phyloP scores from a whole-genome alignment of 2,888 invertebrate genomes.

The Antheraea yamamai region DNA sequence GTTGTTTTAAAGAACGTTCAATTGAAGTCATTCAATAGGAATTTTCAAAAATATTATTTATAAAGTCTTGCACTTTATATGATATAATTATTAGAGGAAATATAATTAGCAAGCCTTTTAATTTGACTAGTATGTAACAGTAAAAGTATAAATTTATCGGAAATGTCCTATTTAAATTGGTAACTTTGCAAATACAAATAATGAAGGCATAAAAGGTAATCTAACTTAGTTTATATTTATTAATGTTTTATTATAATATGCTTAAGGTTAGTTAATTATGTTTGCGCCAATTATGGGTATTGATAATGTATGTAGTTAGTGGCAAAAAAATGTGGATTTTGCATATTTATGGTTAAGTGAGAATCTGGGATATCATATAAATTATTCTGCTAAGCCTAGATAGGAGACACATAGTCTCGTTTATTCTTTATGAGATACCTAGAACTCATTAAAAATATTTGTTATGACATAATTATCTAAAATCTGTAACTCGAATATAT shows the following conservation, averaged over 20 bases:
- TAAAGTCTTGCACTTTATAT: neutral
- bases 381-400: neutral
- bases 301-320: neutral
- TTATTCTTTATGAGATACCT: neutral
- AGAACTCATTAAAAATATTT: neutral
- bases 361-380: neutral
- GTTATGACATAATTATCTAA: neutral
- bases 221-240: neutral
- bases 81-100: neutral
- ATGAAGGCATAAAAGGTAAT: neutral
- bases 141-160: neutral
- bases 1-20: neutral
- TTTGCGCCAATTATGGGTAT: neutral
- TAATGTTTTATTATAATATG: neutral
- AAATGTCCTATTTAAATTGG: neutral
- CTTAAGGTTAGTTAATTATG: neutral
- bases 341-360: neutral
- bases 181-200: neutral
- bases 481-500: neutral
- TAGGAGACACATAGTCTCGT: neutral
- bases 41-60: neutral
- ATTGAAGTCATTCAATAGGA: slow-evolving; percentile 3
- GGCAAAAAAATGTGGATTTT: neutral
- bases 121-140: neutral
- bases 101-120: neutral